These are phyloP conservation scores for Cryptocephalus primarius DNA, from an alignment of 2,888 invertebrate species.

Conservation along the genomic window DNA sequence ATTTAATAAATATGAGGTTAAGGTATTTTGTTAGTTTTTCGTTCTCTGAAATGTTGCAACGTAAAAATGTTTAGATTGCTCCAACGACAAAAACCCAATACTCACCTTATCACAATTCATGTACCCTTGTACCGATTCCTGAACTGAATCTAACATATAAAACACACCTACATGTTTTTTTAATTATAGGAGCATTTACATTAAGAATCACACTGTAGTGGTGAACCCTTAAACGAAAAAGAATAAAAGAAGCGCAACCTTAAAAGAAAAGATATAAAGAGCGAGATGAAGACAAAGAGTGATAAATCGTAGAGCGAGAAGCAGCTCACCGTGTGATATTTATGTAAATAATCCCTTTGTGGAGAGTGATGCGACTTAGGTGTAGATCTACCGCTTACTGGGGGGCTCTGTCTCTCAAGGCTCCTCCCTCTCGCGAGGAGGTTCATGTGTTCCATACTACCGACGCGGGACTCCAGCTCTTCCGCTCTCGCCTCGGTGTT, in stretches of 20 bases:
- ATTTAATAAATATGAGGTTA: too few relatives aligned
- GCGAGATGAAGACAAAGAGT: conserved; percentile 1
- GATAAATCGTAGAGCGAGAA: conserved; percentile 4
- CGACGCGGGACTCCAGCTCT: conserved; percentile 92
- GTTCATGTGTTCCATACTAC: conserved; percentile 91
- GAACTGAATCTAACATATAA: too few relatives aligned
- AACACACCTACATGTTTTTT: neutral
- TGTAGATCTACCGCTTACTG: conserved; percentile 82
- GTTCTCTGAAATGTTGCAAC: neutral
- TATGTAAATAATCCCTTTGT: conserved; percentile 76
- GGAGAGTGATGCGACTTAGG: conserved; percentile 71
- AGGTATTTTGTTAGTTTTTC: too few relatives aligned
- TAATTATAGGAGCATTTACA: conserved; percentile 5
- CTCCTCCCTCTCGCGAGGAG: conserved; percentile 62
- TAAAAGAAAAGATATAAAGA: conserved; percentile 2
- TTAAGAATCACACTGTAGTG: conserved; percentile 6
- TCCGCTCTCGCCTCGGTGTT: conserved; percentile 95
- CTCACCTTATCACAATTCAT: too few relatives aligned
- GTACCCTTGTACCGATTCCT: too few relatives aligned
- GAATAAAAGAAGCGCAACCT: conserved; percentile 1
- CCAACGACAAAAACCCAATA: neutral
- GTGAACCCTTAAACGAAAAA: conserved; percentile 8
- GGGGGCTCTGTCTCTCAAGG: conserved; percentile 64
- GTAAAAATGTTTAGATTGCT: neutral
- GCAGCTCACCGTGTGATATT: conserved; percentile 85